Conservation (phyloP, 2,113 vertebrate genomes). For the Xerus inauris region DNA sequence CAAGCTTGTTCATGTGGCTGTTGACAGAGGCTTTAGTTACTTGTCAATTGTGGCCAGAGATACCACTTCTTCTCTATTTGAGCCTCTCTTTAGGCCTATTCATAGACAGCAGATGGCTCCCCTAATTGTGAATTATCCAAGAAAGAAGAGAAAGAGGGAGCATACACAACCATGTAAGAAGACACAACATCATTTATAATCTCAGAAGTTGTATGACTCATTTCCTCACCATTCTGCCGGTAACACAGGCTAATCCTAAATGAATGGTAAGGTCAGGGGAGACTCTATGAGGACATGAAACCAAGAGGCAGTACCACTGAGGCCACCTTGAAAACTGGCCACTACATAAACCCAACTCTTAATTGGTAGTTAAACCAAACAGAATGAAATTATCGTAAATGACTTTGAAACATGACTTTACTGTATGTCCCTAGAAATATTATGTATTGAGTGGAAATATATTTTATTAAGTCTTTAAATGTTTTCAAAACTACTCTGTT, state of each 20-base stretch:
- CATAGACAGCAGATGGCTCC: background rate
- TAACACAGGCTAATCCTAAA: background rate
- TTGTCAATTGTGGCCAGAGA: background rate
- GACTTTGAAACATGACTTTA: background rate
- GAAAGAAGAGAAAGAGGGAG: background rate
- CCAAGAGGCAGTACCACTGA: background rate
- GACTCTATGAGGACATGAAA: background rate
- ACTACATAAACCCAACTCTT: background rate
- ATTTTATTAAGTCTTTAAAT: background rate
- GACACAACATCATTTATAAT: background rate
- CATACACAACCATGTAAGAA: background rate
- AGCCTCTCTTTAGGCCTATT: background rate
- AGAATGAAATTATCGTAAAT: background rate
- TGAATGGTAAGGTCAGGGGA: background rate
- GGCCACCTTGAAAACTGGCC: background rate
- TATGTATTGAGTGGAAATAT: background rate
- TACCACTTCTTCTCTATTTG: background rate
- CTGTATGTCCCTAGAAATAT: background rate
- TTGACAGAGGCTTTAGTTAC: background rate
- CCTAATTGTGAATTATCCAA: background rate
- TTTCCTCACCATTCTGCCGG: background rate
- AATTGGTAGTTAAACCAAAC: background rate
- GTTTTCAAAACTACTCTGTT: background rate
- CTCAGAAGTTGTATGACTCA: background rate
- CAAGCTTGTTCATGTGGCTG: background rate